Evolutionary conservation across 92 coral and sea anemone genomes (phyloP), one percentile per base, ranked within the genome.

Genomic region (Siderastrea siderea): DNA sequence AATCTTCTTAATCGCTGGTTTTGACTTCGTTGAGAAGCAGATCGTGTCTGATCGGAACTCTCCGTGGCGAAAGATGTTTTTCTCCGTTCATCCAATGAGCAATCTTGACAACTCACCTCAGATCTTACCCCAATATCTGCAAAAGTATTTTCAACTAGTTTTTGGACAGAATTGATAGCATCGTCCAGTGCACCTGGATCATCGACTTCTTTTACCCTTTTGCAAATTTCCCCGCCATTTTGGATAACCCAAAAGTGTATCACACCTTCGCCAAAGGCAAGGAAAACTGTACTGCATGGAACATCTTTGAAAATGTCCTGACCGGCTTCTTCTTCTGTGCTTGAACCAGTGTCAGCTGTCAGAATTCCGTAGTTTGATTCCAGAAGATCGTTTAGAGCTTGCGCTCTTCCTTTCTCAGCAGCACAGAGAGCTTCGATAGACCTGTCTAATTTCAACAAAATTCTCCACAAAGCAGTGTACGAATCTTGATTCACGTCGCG

Each of bases 341-440:
- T 47, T n/a, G 46, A 15, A 46, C 4, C 38, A 14, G 53, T 11
- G 9, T 47, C n/a, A 49, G 49, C 72, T 59, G 44, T 62, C 12
- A 11, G 47, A 26, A 19, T 44, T 7, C 74, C 46, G 9, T 47
- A 80, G 14, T 58, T 48, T 3, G 7, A 19, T 13, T 65, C 14
- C 75, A 80, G 7, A 8, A 80, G 85, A 48, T 80, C 76, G 7
- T 68, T 64, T 48, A 80, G 16, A 15, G 85, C 85, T 80, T 71
- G 68, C 16, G 83, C 83, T 11, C 83, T 13, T 79, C 53, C 83
- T 45, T 43, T 46, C 38, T 79, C 83, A 15, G 85, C 85, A 50
- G 73, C 60, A 50, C 64, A 12, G 8, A 80, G 72, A 17, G 85
- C 85, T 61, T 80, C 59, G 4, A 5, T n/a, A 16, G 26, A 7